Evolutionary conservation across 1,140 invertebrate genomes (phyloP).

Genomic region (Choristoneura fumiferana): DNA sequence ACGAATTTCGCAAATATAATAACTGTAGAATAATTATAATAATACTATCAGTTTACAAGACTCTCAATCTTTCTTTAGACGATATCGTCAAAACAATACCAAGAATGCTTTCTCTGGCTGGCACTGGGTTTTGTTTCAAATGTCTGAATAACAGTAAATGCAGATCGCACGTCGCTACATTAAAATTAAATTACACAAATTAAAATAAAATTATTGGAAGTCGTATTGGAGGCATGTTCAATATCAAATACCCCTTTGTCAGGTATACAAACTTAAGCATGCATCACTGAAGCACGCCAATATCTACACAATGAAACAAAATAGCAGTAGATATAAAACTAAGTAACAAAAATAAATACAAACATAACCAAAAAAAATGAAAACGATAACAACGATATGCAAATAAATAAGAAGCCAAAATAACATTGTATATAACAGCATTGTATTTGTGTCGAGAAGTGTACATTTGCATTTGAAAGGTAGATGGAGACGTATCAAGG

Average conservation of each 20-base stretch:
- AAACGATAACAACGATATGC: constrained; percentile 52
- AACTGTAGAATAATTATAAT: constrained; percentile 77
- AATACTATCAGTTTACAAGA: constrained; percentile 76
- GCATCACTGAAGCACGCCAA: constrained; percentile 24
- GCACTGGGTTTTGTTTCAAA: constrained; percentile 63
- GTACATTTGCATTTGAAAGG: constrained; percentile 63
- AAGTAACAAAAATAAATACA: constrained; percentile 76
- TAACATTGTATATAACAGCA: constrained; percentile 39
- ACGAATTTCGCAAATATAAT: constrained; percentile 76
- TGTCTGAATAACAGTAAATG: constrained; percentile 74
- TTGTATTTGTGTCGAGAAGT: constrained; percentile 41
- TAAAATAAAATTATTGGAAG: constrained; percentile 71
- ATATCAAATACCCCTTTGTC: constrained; percentile 40
- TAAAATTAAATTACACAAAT: constrained; percentile 72
- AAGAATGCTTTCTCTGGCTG: constrained; percentile 62
- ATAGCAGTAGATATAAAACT: constrained; percentile 59
- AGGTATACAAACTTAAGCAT: constrained; percentile 37
- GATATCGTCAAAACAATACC: constrained; percentile 39
- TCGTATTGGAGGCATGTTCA: constrained; percentile 65
- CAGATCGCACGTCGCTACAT: constrained; percentile 68
- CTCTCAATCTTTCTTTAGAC: constrained; percentile 49
- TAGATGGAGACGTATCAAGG: constrained; percentile 51
- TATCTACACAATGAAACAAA: constrained; percentile 63
- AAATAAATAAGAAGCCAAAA: constrained; percentile 51
- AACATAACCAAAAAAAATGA: constrained; percentile 55